These are phyloP conservation scores for Chaetops frenatus DNA, from an alignment of 2,113 vertebrate species.

Conservation along the genomic window DNA sequence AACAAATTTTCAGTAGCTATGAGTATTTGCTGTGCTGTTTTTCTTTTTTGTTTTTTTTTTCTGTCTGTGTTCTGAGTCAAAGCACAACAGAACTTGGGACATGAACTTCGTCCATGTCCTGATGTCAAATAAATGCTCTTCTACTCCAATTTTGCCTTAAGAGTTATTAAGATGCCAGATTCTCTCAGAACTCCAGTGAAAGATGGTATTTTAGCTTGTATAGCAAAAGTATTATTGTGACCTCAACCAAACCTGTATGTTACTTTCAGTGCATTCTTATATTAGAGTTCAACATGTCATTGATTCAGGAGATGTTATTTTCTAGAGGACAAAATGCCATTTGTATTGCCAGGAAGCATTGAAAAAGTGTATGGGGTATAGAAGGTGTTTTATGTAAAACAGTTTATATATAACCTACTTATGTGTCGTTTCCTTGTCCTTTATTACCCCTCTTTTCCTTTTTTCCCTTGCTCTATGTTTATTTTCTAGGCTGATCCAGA, in stretches of 20 bases:
- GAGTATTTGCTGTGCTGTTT: background rate
- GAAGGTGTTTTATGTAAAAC: conserved; percentile 22
- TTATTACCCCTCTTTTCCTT: background rate
- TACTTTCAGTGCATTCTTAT: background rate
- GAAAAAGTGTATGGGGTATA: background rate
- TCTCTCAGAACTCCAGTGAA: background rate
- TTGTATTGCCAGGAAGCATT: conserved; percentile 17
- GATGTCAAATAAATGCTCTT: background rate
- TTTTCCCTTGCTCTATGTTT: background rate
- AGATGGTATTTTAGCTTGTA: background rate
- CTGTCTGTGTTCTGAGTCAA: background rate
- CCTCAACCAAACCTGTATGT: background rate
- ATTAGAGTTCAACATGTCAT: conserved; percentile 8
- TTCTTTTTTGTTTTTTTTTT: background rate
- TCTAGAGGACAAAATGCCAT: background rate
- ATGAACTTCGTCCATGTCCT: background rate
- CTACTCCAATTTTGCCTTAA: background rate
- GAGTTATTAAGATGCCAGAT: background rate
- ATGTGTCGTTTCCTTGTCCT: background rate
- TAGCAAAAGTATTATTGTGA: background rate
- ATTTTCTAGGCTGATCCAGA: background rate
- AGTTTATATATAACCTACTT: background rate
- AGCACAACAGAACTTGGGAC: background rate
- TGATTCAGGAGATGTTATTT: conserved; percentile 27
- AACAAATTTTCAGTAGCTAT: background rate